A percentile compares a stretch with the other conserved stretches of the same genome.
Conservation (phyloP, 2,888 invertebrate genomes). For the Portevinia maculata region DNA sequence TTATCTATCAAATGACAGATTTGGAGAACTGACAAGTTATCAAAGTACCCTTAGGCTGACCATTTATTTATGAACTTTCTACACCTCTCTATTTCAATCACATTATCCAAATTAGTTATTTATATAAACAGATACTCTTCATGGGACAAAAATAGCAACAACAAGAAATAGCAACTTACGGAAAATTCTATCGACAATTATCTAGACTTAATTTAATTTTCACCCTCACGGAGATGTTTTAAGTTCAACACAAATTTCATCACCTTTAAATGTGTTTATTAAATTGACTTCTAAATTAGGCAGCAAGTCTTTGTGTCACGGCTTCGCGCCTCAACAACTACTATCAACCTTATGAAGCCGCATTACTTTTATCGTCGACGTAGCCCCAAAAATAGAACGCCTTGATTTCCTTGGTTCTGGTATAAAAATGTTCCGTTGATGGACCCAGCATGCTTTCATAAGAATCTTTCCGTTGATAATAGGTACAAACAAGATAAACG, state of each 20-base stretch:
- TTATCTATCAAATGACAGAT: too few relatives aligned
- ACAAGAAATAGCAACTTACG: not conserved
- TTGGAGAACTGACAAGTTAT: too few relatives aligned
- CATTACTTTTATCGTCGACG: constrained; percentile 5
- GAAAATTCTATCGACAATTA: constrained; percentile 30
- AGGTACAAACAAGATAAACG: constrained; percentile 7
- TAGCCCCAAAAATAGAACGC: not conserved
- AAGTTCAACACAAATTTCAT: not conserved
- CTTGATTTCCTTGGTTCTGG: not conserved
- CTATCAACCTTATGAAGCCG: constrained; percentile 2
- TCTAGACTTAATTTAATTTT: constrained; percentile 30
- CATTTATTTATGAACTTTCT: too few relatives aligned
- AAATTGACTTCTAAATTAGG: constrained; percentile 39
- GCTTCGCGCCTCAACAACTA: not conserved
- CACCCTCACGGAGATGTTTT: constrained; percentile 2
- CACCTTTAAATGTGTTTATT: constrained; percentile 40
- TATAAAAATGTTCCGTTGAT: not conserved
- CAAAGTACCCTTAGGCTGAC: too few relatives aligned
- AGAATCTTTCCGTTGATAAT: constrained; percentile 12
- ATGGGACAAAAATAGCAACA: not conserved
- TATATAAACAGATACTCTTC: too few relatives aligned
- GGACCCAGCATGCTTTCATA: not conserved
- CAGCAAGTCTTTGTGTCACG: constrained; percentile 4
- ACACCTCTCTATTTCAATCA: too few relatives aligned
- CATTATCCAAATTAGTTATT: too few relatives aligned